Base-by-base conservation (phyloP, 2,888 invertebrate species). In the Colostygia pectinataria region DNA sequence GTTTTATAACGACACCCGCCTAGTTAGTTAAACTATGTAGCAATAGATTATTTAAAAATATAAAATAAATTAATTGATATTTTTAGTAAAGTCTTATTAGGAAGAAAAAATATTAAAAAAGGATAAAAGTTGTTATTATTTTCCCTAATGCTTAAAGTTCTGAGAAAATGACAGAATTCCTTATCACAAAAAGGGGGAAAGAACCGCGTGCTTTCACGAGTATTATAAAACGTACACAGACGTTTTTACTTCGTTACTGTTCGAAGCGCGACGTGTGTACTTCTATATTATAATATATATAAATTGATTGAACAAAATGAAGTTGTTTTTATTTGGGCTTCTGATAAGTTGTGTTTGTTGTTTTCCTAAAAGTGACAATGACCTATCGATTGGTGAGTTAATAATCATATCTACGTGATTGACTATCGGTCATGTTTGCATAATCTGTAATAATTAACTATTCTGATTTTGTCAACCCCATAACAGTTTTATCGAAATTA, bases 181-280 rank as follows among this genome's bases (percentile, higher is more conserved):
- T 36, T 31, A 40, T 31, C 44, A 10, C 12, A 20, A 20, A n/a
- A 12, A 24, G 15, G 14, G 46, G 51, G 51, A 33, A 51, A 52
- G 36, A 51, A 41, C 51, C 51, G 40, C 1, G 0, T 15, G 9
- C 12, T 18, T 12, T 15, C 10, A 27, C 15, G 20, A 38, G 41
- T 24, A 10, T 24, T 36, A 40, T 25, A 38, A 37, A 20, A 12
- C 25, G 7, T 12, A 20, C 38, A 10, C 23, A 15, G 2, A 32
- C 6, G 31, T 23, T 40, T 29, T 39, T 8, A 45, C 18, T 14
- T 28, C 15, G 8, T 20, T 10, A 5, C 10, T 36, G 34, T 13
- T 23, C 31, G 32, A 27, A 15, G 12, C 31, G 10, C 9, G 45
- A 27, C 44, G 50, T 34, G 25, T 29, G n/a, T n/a, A n/a, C n/a